phyloP scores from a whole-genome alignment of 2,888 invertebrate species.

The Phlogophora meticulosa region DNA sequence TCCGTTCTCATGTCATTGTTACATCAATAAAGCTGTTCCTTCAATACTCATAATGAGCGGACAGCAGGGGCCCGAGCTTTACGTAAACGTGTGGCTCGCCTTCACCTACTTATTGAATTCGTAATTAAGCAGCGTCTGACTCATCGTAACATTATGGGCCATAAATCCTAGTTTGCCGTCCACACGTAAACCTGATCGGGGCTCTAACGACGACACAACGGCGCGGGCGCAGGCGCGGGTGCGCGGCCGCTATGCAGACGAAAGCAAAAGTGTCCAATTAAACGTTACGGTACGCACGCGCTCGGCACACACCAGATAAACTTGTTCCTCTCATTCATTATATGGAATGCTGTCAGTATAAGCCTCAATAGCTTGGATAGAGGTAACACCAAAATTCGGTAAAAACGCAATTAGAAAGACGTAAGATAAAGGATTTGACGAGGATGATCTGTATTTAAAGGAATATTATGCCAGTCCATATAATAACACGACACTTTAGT shows the following conservation, averaged over 20 bases:
- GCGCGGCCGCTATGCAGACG: conserved; percentile 8
- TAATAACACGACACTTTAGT: too few species aligned
- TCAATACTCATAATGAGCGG: conserved; percentile 25
- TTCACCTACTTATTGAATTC: conserved; percentile 81
- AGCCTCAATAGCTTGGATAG: background rate
- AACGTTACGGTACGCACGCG: conserved; percentile 26
- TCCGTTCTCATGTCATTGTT: conserved; percentile 44
- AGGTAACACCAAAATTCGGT: background rate
- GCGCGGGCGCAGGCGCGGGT: background rate
- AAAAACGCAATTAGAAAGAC: background rate
- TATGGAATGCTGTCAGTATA: conserved; percentile 2
- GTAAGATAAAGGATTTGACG: background rate
- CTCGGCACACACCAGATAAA: conserved; percentile 14
- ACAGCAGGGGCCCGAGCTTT: conserved; percentile 50
- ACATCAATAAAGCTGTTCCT: conserved; percentile 32
- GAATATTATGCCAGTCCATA: background rate
- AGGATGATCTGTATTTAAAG: background rate
- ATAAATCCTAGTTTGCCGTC: conserved; percentile 53
- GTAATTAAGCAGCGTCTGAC: conserved; percentile 66
- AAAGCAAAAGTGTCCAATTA: conserved; percentile 60
- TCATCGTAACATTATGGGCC: conserved; percentile 63
- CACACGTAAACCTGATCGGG: conserved; percentile 54
- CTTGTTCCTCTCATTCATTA: conserved; percentile 20
- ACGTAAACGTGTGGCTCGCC: conserved; percentile 73
- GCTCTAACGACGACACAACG: conserved; percentile 27